Percentiles rank a stretch among this genome's conserved stretches.
Evolutionary conservation across 1,140 invertebrate genomes (phyloP).

Genomic region (Gerris buenoi): DNA sequence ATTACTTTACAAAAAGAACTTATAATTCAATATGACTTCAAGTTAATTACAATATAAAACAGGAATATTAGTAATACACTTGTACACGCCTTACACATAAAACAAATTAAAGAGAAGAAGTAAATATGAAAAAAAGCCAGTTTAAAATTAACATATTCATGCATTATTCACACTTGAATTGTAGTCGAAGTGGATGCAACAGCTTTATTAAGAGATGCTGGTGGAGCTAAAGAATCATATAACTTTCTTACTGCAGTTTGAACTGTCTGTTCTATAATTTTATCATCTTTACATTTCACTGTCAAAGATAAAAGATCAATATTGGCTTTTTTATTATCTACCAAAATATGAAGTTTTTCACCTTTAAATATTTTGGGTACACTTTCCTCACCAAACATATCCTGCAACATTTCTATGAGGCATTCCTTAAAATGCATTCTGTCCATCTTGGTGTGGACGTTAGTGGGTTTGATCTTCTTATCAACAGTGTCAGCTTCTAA

Average conservation of each 20-base stretch:
- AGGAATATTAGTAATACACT: no score
- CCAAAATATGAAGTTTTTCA: conserved; percentile 69
- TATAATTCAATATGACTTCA: no score
- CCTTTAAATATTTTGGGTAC: conserved; percentile 90
- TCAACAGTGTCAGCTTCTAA: conserved; percentile 55
- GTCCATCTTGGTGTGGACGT: conserved; percentile 53
- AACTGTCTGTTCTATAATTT: conserved; percentile 64
- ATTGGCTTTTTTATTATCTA: conserved; percentile 68
- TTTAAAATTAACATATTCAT: no score
- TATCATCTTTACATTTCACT: conserved; percentile 66
- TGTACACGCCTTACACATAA: no score
- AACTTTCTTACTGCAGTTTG: conserved; percentile 72
- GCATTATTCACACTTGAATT: background rate
- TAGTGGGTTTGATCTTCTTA: conserved; percentile 40
- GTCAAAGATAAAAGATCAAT: conserved; percentile 70
- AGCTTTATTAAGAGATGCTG: conserved; percentile 16
- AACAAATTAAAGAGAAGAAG: no score
- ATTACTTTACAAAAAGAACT: no score
- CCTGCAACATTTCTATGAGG: conserved; percentile 54
- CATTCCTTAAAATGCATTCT: conserved; percentile 83
- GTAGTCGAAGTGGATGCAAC: background rate
- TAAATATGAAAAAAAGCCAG: no score
- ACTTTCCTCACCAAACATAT: conserved; percentile 88
- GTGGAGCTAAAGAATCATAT: conserved; percentile 66
- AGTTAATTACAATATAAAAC: no score